phyloP scores from a whole-genome alignment of 2,797 vertebrate genomes.

The Mormyrus proboscirostris region DNA sequence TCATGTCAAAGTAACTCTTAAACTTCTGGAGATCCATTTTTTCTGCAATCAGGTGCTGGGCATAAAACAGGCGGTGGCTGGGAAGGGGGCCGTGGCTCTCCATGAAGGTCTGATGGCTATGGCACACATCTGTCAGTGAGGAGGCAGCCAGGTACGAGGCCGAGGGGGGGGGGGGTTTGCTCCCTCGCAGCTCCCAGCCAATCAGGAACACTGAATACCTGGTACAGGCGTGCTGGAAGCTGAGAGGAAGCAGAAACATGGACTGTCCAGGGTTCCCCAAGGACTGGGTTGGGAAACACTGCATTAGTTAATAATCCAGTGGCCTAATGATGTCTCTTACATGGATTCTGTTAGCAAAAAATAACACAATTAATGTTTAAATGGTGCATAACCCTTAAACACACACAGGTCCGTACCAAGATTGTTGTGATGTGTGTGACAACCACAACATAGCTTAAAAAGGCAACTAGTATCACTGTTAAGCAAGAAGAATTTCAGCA shows the following conservation, averaged over 20 bases:
- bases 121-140: not conserved
- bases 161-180: too few species aligned
- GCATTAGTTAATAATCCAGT: not conserved
- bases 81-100: not conserved
- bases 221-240: too few species aligned
- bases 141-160: not conserved
- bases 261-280: too few species aligned
- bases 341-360: not conserved
- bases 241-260: too few species aligned
- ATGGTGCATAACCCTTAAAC: not conserved
- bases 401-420: not conserved
- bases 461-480: not conserved
- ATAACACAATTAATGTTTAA: not conserved
- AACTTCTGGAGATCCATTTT: slow-evolving; percentile 21
- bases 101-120: not conserved
- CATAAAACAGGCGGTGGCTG: not conserved
- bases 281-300: too few species aligned
- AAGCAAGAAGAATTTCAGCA: not conserved
- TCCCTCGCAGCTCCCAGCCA: too few species aligned
- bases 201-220: too few species aligned
- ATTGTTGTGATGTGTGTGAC: not conserved
- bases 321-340: not conserved
- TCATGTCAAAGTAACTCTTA: slow-evolving; percentile 38
- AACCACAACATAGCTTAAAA: not conserved
- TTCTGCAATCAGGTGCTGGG: slow-evolving; percentile 17